A percentile compares a stretch with the other conserved stretches of the same genome.
Evolutionary conservation across 2,797 vertebrate genomes (phyloP).

Genomic region (Catostomus latipinnis): DNA sequence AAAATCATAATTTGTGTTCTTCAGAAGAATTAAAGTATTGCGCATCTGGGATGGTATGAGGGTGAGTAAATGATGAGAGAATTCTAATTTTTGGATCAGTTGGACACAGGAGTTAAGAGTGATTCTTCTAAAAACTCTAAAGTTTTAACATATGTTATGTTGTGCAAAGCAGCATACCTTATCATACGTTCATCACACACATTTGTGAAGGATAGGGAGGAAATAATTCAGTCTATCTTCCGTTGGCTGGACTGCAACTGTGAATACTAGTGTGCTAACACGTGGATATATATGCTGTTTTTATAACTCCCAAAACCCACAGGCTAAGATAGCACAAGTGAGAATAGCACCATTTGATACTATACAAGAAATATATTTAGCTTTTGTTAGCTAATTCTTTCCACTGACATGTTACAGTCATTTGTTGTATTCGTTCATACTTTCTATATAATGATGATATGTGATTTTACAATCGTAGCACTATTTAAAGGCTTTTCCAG

Average conservation of each 20-base stretch:
- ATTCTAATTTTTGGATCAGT: too few species aligned
- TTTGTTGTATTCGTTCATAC: too few species aligned
- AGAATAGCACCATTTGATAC: not conserved
- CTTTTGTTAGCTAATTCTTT: too few species aligned
- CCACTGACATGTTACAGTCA: too few species aligned
- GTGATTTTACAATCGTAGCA: not conserved
- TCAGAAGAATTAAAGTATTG: too few species aligned
- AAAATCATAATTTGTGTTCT: too few species aligned
- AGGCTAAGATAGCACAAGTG: not conserved
- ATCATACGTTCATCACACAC: not conserved
- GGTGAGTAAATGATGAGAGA: too few species aligned
- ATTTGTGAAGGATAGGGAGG: conserved; percentile 4
- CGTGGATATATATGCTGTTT: conserved; percentile 1
- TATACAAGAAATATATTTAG: too few species aligned
- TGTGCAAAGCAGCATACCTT: not conserved
- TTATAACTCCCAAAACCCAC: not conserved
- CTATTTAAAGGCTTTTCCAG: conserved; percentile 17
- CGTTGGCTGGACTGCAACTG: conserved; percentile 11
- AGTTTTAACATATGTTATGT: not conserved
- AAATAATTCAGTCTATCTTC: not conserved
- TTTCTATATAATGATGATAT: conserved; percentile 6
- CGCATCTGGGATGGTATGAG: too few species aligned
- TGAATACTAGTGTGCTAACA: conserved; percentile 5
- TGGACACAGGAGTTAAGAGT: not conserved
- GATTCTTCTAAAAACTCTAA: not conserved